Evolutionary conservation across 2,888 invertebrate species (phyloP), one percentile per base, ranked within the genome.

Genomic region (Emmelina monodactyla): DNA sequence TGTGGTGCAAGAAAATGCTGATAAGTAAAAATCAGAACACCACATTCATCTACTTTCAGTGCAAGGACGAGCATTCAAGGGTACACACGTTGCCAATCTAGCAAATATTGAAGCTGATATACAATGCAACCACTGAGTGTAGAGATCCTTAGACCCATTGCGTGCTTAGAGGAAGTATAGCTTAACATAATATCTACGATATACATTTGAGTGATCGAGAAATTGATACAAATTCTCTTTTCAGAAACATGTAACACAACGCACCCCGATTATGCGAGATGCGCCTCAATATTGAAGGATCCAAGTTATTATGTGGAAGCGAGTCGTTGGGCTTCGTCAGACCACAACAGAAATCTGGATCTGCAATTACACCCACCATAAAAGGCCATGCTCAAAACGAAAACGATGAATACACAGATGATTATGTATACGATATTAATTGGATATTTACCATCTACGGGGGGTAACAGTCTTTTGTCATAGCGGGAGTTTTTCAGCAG

Each of bases 391-490:
- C n/a, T n/a, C 6, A 25, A 25, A 7, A 25, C 31, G 31, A 35
- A 40, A 29, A 33, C 22, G 28, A 39, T 29, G 30, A 11, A 34
- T 19, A 13, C 29, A 35, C 33, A 37, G 12, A 25, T 15, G 22
- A 32, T 25, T 25, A 13, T 19, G 19, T 19, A 19, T 6, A 38
- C 33, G n/a, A n/a, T n/a, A n/a, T 30, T 39, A 31, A 37, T 14
- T 38, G 31, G 14, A 50, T 44, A 62, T 56, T 68, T 66, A 93
- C 93, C 92, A 84, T 89, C 88, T 62, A 92, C 92, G 58, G 92
- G 92, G 58, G 94, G 94, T 62, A 93, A 85, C 69, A 94, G 87
- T 82, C 94, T 86, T 84, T 92, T 93, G 84, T 94, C 94, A 82
- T 94, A 94, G 75, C 92, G 88, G 63, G 89, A 89, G 61, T 88